A percentile compares a stretch with the other conserved stretches of the same genome.
Conservation (phyloP, 2,797 vertebrate species). For the Hafferia zeledoni region DNA sequence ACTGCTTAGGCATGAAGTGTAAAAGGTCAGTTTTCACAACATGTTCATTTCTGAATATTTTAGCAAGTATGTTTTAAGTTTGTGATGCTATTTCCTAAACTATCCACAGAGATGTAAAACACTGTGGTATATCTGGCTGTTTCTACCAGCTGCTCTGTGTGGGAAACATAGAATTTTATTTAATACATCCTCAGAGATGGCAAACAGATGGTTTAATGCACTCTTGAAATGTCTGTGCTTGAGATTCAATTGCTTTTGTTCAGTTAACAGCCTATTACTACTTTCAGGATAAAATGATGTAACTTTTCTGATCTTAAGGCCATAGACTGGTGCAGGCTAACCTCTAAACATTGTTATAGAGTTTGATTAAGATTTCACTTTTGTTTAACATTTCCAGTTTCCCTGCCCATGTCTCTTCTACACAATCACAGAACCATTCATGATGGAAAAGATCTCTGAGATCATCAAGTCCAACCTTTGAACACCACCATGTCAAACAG, state of each 20-base stretch:
- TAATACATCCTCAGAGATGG: conserved; percentile 9
- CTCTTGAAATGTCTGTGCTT: background rate
- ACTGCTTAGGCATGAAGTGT: background rate
- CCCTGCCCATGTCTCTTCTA: background rate
- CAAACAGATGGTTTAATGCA: conserved; percentile 35
- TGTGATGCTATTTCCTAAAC: background rate
- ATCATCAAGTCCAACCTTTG: fast-evolving
- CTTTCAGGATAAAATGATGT: background rate
- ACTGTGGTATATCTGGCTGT: background rate
- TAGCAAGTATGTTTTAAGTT: background rate
- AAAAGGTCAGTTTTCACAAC: background rate
- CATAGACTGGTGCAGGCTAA: background rate
- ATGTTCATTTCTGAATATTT: background rate
- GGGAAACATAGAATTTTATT: background rate
- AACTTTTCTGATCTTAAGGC: background rate
- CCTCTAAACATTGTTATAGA: background rate
- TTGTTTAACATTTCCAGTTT: background rate
- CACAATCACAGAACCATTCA: background rate
- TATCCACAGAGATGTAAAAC: background rate
- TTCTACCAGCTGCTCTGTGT: background rate
- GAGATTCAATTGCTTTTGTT: conserved; percentile 2
- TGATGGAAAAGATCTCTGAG: background rate
- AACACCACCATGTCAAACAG: background rate
- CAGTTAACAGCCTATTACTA: background rate
- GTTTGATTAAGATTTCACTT: background rate